Conservation (phyloP, 2,888 invertebrate species). For the Sinohyriopsis cumingii region DNA sequence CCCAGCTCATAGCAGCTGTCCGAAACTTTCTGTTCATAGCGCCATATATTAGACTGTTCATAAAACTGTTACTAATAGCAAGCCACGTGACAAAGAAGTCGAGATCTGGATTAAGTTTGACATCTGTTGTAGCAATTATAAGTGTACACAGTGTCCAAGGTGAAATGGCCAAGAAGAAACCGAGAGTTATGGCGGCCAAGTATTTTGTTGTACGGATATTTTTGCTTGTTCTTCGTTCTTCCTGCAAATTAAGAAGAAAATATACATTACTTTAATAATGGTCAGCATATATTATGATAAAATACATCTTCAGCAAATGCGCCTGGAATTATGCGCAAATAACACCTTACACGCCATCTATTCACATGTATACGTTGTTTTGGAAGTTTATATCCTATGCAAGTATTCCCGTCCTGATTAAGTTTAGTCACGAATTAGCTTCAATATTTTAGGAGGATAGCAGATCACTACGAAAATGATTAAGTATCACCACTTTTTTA, state of each 20-base stretch:
- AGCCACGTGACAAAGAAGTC: conserved; percentile 37
- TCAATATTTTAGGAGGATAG: too few species aligned
- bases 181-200: conserved; percentile 40
- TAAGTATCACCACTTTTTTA: too few species aligned
- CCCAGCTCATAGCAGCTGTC: conserved; percentile 24
- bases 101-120: conserved; percentile 14
- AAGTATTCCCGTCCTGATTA: too few species aligned
- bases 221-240: conserved; percentile 20
- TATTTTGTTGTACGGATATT: conserved; percentile 38
- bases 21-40: conserved; percentile 40
- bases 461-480: too few species aligned
- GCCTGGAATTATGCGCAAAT: too few species aligned
- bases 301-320: too few species aligned
- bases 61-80: conserved; percentile 37
- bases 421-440: too few species aligned
- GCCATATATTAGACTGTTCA: conserved; percentile 37
- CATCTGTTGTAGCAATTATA: conserved; percentile 23
- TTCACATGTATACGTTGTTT: too few species aligned
- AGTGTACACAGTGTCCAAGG: conserved; percentile 37
- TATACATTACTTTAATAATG: neutral
- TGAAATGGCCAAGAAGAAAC: conserved; percentile 34
- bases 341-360: too few species aligned
- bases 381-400: too few species aligned
- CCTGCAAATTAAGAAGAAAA: conserved; percentile 17
- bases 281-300: too few species aligned